A percentile compares a stretch with the other conserved stretches of the same genome.
These are phyloP conservation scores for Molossus alvarezi DNA, from an alignment of 2,797 vertebrate genomes.

Conservation along the genomic window DNA sequence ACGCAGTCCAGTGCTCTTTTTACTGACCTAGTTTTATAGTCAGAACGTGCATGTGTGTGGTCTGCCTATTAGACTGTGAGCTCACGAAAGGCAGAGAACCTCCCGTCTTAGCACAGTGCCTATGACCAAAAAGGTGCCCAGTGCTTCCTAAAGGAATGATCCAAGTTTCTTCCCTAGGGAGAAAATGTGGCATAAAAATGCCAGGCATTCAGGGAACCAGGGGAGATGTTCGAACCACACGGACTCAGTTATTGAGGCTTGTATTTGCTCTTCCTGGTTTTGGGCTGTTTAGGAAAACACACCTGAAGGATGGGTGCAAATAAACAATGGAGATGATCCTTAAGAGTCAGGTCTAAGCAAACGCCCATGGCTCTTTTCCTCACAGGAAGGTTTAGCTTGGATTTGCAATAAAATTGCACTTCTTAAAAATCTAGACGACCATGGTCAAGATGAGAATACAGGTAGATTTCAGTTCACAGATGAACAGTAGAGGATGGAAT, in stretches of 20 bases:
- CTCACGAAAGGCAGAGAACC: not conserved
- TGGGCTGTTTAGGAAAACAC: not conserved
- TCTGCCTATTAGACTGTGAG: not conserved
- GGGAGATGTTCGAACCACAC: not conserved
- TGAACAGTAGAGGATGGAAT: not conserved
- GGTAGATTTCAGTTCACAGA: not conserved
- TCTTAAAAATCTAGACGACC: conserved; percentile 5
- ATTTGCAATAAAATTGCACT: not conserved
- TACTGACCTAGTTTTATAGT: not conserved
- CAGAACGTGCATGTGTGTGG: not conserved
- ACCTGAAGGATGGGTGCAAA: not conserved
- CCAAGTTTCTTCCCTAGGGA: not conserved
- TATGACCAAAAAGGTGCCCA: not conserved
- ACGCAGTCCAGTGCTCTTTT: not conserved
- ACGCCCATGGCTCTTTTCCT: not conserved
- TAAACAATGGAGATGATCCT: conserved; percentile 2
- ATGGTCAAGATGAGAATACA: not conserved
- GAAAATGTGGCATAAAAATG: conserved; percentile 33
- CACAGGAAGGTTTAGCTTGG: not conserved
- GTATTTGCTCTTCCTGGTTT: not conserved
- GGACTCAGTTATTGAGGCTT: not conserved
- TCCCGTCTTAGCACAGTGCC: not conserved
- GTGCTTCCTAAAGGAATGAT: not conserved
- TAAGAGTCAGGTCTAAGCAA: conserved; percentile 1
- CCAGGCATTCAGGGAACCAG: not conserved